Evolutionary conservation across 2,113 vertebrate genomes (phyloP).

Genomic region (Actenoides lindsayi): DNA sequence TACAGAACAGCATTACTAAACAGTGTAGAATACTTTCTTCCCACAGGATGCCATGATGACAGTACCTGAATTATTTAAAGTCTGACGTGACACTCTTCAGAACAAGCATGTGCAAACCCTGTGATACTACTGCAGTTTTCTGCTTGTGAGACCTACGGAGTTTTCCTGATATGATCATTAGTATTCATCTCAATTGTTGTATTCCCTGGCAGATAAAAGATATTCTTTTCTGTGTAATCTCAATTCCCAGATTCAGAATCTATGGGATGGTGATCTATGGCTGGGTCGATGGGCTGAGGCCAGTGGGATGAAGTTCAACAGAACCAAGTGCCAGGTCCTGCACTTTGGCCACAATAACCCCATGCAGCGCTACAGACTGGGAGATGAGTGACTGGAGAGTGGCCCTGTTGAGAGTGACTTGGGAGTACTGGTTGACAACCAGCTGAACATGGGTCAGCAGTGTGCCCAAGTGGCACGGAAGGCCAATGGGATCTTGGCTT

Average conservation of each 20-base stretch:
- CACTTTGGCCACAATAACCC: too few relatives aligned
- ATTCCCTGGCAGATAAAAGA: neutral
- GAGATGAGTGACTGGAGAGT: too few relatives aligned
- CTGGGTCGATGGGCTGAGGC: too few relatives aligned
- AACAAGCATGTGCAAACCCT: neutral
- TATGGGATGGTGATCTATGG: too few relatives aligned
- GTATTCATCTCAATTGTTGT: neutral
- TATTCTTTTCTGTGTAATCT: neutral
- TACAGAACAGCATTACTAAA: neutral
- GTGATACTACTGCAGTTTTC: neutral
- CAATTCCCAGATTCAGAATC: neutral
- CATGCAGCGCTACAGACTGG: too few relatives aligned
- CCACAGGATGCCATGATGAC: neutral
- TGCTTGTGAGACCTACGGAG: neutral
- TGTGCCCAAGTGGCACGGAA: too few relatives aligned
- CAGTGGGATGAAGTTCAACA: too few relatives aligned
- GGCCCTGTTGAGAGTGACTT: too few relatives aligned
- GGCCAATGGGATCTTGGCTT: too few relatives aligned
- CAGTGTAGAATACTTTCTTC: neutral
- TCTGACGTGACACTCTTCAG: neutral
- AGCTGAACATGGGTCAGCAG: too few relatives aligned
- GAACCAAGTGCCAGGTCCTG: too few relatives aligned
- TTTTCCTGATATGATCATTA: neutral
- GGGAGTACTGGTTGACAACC: too few relatives aligned
- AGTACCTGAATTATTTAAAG: slow-evolving; percentile 7